These are phyloP conservation scores for Copidosoma floridanum DNA, from an alignment of 1,140 invertebrate genomes.

Conservation along the genomic window DNA sequence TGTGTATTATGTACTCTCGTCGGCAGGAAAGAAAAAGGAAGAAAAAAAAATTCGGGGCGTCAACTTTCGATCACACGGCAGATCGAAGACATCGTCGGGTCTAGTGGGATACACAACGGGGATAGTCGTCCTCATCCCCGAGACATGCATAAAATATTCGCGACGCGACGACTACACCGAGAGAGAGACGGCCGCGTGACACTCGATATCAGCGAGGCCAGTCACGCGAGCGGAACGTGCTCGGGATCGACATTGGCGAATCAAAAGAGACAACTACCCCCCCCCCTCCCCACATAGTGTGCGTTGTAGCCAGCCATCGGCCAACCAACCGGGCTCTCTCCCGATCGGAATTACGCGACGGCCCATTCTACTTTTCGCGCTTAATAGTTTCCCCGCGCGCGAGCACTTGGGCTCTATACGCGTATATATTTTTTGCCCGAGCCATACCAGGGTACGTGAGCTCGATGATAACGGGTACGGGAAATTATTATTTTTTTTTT, in stretches of 20 bases:
- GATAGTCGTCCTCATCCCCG: slow-evolving; percentile 13
- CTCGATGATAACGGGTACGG: too few species aligned
- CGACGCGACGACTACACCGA: too few species aligned
- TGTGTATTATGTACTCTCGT: too few species aligned
- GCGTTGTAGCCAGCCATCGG: neutral
- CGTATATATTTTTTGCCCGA: neutral
- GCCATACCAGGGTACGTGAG: too few species aligned
- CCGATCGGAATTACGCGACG: slow-evolving; percentile 17
- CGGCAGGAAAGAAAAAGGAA: too few species aligned
- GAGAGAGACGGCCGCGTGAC: slow-evolving; percentile 11
- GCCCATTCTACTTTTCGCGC: slow-evolving; percentile 8
- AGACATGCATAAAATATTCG: slow-evolving; percentile 29
- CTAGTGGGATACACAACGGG: too few species aligned
- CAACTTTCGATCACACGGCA: slow-evolving; percentile 15
- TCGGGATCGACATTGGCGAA: slow-evolving; percentile 27
- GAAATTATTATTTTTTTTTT: neutral
- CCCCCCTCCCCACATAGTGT: neutral
- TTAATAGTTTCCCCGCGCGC: slow-evolving; percentile 19
- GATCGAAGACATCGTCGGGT: too few species aligned
- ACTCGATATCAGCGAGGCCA: slow-evolving; percentile 30
- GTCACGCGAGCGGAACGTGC: slow-evolving; percentile 30
- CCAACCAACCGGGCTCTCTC: too few species aligned
- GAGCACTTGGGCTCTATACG: too few species aligned
- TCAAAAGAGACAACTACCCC: slow-evolving; percentile 21
- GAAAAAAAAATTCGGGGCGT: neutral